phyloP scores from a whole-genome alignment of 2,888 invertebrate species.

The Gasteruption jaculator region DNA sequence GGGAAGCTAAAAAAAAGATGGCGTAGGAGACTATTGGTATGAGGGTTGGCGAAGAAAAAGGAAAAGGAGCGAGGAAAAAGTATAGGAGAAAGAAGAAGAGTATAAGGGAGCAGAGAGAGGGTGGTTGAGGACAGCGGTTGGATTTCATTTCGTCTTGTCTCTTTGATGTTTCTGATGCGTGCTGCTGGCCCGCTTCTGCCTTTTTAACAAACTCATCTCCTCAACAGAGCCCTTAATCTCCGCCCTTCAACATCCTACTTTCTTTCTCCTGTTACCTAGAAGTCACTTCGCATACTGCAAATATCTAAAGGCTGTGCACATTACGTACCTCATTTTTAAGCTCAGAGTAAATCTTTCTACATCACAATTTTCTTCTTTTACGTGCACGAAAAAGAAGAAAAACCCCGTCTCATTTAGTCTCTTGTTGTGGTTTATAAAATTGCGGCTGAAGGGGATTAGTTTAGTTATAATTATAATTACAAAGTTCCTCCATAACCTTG shows the following conservation, averaged over 20 bases:
- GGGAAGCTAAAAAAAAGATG: no score
- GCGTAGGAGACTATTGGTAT: no score
- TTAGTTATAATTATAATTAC: no score
- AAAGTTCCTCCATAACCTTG: no score
- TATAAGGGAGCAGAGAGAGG: conserved; percentile 14
- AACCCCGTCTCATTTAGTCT: no score
- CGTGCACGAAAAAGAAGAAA: no score
- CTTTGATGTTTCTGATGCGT: conserved; percentile 54
- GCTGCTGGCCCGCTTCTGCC: conserved; percentile 52
- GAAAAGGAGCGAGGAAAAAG: neutral
- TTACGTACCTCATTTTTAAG: no score
- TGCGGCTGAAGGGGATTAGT: no score
- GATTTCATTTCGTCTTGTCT: conserved; percentile 53
- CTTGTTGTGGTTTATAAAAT: no score
- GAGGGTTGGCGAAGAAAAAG: neutral
- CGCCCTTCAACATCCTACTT: conserved; percentile 42
- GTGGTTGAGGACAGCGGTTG: conserved; percentile 37
- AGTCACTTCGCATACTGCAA: conserved; percentile 28
- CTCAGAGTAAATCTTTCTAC: no score
- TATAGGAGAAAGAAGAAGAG: conserved; percentile 19
- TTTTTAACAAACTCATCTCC: conserved; percentile 54
- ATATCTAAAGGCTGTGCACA: conserved; percentile 29
- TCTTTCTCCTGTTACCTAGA: conserved; percentile 28
- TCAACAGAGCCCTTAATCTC: conserved; percentile 50
- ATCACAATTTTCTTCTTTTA: no score